phyloP scores from a whole-genome alignment of 2,113 vertebrate genomes.

The Megaleporinus macrocephalus region DNA sequence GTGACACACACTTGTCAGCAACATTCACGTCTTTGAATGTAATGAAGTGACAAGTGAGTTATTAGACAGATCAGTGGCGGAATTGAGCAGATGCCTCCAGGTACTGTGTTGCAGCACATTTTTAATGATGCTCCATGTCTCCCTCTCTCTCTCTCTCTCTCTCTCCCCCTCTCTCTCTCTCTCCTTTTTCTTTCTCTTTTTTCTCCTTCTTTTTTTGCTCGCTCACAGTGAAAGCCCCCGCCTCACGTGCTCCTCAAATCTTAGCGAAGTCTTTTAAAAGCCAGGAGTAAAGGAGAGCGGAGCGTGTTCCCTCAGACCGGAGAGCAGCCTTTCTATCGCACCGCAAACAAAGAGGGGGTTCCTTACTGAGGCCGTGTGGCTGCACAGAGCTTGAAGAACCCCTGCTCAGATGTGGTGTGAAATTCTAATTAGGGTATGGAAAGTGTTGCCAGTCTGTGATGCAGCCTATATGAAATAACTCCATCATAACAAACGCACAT shows the following conservation, averaged over 20 bases:
- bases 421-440: no score
- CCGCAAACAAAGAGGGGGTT: neutral
- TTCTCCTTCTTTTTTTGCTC: constrained; percentile 13
- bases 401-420: no score
- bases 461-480: no score
- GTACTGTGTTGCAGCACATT: constrained; percentile 74
- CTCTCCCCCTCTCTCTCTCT: constrained; percentile 54
- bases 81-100: constrained; percentile 86
- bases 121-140: constrained; percentile 76
- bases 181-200: no score
- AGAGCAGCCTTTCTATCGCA: neutral
- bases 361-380: neutral
- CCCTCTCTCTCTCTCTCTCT: constrained; percentile 62
- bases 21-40: constrained; percentile 85
- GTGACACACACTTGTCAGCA: constrained; percentile 92
- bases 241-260: neutral
- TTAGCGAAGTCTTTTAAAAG: neutral
- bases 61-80: constrained; percentile 91
- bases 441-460: no score
- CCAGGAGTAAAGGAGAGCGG: neutral
- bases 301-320: neutral
- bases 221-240: neutral
- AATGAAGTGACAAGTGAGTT: constrained; percentile 96
- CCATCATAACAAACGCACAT: no score
- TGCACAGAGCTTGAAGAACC: no score